phyloP scores from a whole-genome alignment of 2,888 invertebrate species.

The Drosophila nigritarsus region DNA sequence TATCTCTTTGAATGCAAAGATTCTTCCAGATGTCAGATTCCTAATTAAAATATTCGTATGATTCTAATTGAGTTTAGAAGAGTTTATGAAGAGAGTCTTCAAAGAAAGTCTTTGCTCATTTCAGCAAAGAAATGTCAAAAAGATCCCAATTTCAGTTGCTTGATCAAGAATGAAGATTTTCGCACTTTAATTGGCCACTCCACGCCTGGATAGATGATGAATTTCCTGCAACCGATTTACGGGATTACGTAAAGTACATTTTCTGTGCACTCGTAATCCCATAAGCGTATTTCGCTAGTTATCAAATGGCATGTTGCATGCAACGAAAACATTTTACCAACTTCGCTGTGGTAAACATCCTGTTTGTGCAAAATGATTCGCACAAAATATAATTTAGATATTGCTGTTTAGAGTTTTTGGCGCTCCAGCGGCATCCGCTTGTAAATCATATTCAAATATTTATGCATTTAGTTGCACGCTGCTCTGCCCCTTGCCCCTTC shows the following conservation, averaged over 20 bases:
- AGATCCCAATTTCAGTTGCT: neutral
- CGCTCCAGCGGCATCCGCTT: conserved; percentile 57
- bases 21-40: neutral
- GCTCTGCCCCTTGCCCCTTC: neutral
- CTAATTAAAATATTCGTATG: no score
- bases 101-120: neutral
- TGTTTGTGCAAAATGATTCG: conserved; percentile 47
- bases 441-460: conserved; percentile 79
- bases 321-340: conserved; percentile 28
- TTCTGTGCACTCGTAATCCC: neutral
- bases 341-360: conserved; percentile 52
- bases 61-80: neutral
- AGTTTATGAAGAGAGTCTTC: neutral
- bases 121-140: neutral
- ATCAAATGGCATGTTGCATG: neutral
- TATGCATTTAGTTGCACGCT: conserved; percentile 49
- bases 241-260: neutral
- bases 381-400: conserved; percentile 40
- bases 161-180: neutral
- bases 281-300: neutral
- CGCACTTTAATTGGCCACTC: neutral
- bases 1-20: neutral
- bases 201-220: neutral
- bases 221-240: neutral
- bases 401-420: conserved; percentile 28